Conservation (phyloP, 2,888 invertebrate species). For the Elgonia sp. region DNA sequence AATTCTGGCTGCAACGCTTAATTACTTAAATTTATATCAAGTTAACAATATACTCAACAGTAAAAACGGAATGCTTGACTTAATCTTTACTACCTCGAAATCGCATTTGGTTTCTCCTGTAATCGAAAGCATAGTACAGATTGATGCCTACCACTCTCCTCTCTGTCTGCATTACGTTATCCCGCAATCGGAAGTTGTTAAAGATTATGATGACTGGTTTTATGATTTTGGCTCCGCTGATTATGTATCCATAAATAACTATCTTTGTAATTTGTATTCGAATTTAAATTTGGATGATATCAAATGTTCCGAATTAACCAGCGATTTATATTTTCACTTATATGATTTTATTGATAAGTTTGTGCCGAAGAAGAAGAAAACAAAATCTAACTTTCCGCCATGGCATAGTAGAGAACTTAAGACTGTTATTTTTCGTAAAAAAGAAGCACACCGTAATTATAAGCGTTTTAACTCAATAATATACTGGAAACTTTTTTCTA, state of each 20-base stretch:
- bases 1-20: neutral
- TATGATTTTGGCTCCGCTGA: neutral
- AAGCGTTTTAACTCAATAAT: neutral
- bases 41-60: neutral
- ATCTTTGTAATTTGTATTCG: slow-evolving; percentile 9
- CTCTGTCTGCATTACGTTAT: neutral
- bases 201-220: neutral
- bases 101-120: neutral
- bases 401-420: slow-evolving; percentile 15
- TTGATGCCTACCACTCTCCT: neutral
- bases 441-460: slow-evolving; percentile 1
- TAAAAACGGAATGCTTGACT: neutral
- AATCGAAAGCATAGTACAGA: neutral
- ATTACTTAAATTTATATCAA: slow-evolving; percentile 17
- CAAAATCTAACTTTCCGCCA: neutral
- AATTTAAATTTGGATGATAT: neutral
- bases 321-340: neutral
- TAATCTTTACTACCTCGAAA: neutral
- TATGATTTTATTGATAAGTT: too few species aligned
- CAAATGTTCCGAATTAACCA: neutral
- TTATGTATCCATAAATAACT: neutral
- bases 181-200: neutral
- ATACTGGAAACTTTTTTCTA: neutral
- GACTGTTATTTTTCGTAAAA: neutral
- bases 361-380: neutral